Percentiles rank a stretch among this genome's conserved stretches.
These are phyloP conservation scores for Dunckerocampus dactyliophorus DNA, from an alignment of 2,113 vertebrate species.

Conservation along the genomic window DNA sequence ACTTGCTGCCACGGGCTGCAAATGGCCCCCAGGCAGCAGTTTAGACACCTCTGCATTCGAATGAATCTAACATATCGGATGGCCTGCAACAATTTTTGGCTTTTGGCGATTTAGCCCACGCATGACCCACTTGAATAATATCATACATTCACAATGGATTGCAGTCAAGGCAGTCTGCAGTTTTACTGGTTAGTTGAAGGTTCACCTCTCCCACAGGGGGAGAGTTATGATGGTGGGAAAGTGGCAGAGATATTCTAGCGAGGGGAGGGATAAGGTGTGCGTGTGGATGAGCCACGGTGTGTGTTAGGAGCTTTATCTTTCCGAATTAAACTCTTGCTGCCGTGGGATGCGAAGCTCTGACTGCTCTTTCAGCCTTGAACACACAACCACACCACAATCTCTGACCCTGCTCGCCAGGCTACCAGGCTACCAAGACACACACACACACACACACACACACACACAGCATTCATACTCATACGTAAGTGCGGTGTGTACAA, in stretches of 20 bases:
- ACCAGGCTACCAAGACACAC: conserved; percentile 52
- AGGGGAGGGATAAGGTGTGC: conserved; percentile 31
- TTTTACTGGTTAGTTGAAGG: too few relatives aligned
- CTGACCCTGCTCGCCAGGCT: conserved; percentile 46
- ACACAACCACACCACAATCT: conserved; percentile 66
- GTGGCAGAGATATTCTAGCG: conserved; percentile 32
- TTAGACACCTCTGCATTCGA: too few relatives aligned
- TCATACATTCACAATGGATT: too few relatives aligned
- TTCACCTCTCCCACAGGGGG: too few relatives aligned
- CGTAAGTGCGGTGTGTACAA: conserved; percentile 20
- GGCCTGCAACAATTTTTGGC: too few relatives aligned
- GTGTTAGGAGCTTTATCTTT: conserved; percentile 65
- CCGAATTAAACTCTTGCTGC: conserved; percentile 58
- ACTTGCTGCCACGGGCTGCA: too few relatives aligned
- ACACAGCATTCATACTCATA: conserved; percentile 10
- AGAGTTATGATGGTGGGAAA: background rate
- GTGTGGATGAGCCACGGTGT: conserved; percentile 40
- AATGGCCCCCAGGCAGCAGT: too few relatives aligned
- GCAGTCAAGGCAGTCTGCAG: too few relatives aligned
- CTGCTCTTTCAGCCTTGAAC: conserved; percentile 61
- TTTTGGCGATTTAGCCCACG: too few relatives aligned
- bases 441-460: conserved; percentile 33
- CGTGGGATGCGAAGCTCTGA: conserved; percentile 55
- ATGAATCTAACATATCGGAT: too few relatives aligned
- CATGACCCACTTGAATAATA: too few relatives aligned